These are phyloP conservation scores for Tokudaia muenninki DNA, from an alignment of 2,797 vertebrate genomes.

Conservation along the genomic window DNA sequence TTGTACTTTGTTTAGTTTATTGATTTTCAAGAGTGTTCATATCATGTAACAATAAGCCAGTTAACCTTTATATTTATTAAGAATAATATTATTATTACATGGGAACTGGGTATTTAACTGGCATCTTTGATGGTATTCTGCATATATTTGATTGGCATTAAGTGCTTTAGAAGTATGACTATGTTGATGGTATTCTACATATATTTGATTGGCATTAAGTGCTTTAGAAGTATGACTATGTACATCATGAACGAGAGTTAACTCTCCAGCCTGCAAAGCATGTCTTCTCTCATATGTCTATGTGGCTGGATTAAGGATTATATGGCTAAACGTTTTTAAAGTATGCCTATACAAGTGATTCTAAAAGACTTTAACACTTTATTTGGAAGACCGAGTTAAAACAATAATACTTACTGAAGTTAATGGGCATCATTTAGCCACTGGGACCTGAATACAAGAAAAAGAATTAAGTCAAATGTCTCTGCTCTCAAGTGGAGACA, in stretches of 20 bases:
- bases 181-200: neutral
- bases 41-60: neutral
- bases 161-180: constrained; percentile 9
- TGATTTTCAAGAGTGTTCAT: constrained; percentile 25
- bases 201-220: neutral
- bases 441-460: neutral
- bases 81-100: neutral
- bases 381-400: neutral
- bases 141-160: neutral
- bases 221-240: neutral
- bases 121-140: constrained; percentile 10
- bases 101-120: neutral
- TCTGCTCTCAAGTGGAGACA: neutral
- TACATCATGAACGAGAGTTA: neutral
- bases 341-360: neutral
- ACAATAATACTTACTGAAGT: neutral
- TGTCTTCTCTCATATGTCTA: neutral
- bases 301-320: neutral
- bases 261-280: neutral
- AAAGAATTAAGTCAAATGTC: neutral
- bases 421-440: neutral
- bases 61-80: neutral
- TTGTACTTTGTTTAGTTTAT: neutral
- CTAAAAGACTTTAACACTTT: neutral
- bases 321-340: neutral